Evolutionary conservation across 2,113 vertebrate genomes (phyloP).

Genomic region (Capreolus pygargus): DNA sequence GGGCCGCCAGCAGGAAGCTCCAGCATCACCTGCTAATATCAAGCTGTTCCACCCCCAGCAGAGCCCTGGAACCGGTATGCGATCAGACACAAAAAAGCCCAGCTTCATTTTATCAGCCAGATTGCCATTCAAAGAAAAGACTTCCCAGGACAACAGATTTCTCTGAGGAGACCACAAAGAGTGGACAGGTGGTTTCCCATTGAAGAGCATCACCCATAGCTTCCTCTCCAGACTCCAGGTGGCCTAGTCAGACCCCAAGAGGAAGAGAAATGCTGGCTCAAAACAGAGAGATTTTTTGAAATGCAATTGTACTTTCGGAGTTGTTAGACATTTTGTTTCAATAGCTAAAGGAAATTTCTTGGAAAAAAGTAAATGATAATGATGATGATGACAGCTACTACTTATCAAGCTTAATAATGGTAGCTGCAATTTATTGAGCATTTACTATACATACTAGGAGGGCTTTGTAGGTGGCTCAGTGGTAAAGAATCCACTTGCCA

Average conservation of each 20-base stretch:
- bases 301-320: conserved; percentile 21
- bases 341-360: not conserved
- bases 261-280: not conserved
- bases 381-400: not conserved
- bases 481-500: not conserved
- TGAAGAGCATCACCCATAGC: conserved; percentile 27
- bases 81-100: not conserved
- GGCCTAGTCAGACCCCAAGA: conserved; percentile 5
- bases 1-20: not conserved
- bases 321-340: not conserved
- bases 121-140: conserved; percentile 20
- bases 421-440: not conserved
- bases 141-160: conserved; percentile 67
- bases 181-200: conserved; percentile 64
- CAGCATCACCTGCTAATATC: conserved; percentile 38
- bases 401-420: not conserved
- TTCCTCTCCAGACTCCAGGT: conserved; percentile 35
- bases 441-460: not conserved
- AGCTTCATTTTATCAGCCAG: conserved; percentile 17
- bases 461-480: not conserved
- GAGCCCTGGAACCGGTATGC: conserved; percentile 1
- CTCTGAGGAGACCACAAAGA: conserved; percentile 60
- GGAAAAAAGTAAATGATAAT: not conserved
- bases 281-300: not conserved
- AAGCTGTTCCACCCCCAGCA: conserved; percentile 45